Percentiles rank a stretch among this genome's conserved stretches.
Evolutionary conservation across 1,140 invertebrate genomes (phyloP).

Genomic region (Papilio aristodemus): DNA sequence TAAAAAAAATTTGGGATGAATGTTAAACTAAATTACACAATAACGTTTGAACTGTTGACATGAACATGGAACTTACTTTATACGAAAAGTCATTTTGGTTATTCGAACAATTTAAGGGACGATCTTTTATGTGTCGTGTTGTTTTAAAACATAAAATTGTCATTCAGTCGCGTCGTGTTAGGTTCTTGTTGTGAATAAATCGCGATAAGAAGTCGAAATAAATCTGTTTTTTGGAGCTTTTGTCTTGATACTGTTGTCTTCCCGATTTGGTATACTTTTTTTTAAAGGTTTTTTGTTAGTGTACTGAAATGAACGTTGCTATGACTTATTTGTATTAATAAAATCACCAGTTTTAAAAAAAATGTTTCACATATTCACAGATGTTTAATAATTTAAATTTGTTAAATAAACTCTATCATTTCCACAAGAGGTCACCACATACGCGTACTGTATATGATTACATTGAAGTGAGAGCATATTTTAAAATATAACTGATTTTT

Average conservation of each 20-base stretch:
- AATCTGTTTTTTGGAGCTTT: conserved; percentile 11
- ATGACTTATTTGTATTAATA: no score
- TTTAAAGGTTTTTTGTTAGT: not conserved
- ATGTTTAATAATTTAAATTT: no score
- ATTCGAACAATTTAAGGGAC: not conserved
- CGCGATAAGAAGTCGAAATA: conserved; percentile 2
- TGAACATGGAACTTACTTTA: conserved; percentile 8
- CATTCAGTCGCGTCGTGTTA: conserved; percentile 3
- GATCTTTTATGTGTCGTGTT: not conserved
- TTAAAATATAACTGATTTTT: not conserved
- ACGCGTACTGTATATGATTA: no score
- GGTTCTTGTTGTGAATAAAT: conserved; percentile 5
- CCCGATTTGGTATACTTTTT: not conserved
- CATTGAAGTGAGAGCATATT: no score
- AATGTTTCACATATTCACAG: no score
- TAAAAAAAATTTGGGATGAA: not conserved
- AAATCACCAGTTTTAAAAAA: no score
- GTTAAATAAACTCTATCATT: no score
- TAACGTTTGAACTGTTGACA: not conserved
- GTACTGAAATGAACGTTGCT: no score
- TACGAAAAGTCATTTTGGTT: not conserved
- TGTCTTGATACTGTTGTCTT: not conserved
- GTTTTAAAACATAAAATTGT: conserved; percentile 11
- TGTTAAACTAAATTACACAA: not conserved
- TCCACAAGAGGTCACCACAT: no score